Evolutionary conservation across 2,888 invertebrate genomes (phyloP), one percentile per base, ranked within the genome.

Genomic region (Acanthosepion lycidas): DNA sequence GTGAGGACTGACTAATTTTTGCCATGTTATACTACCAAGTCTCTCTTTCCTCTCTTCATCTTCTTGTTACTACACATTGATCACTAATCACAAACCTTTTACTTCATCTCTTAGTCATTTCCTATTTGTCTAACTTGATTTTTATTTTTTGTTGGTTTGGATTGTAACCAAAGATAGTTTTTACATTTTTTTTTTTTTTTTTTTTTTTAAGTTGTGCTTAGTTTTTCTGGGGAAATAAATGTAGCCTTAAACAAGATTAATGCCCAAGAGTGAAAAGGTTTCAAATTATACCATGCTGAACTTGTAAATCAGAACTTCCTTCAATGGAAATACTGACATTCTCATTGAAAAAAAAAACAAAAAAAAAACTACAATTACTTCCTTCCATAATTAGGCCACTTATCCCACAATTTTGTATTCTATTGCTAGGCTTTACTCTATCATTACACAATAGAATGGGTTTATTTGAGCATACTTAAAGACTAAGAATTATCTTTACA

Each of bases 401-500:
- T 59, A 59, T 59, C 59, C 59, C 59, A n/a, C n/a, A 12, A 78
- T n/a, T 78, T n/a, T 78, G n/a, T 78, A 12, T 78, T 28, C 78
- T 78, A 78, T 78, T 78, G n/a, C 78, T 78, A n/a, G 78, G 28
- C 78, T n/a, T 28, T 78, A 78, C 78, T 78, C 78, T 78, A 78
- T 78, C 78, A 78, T 78, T 78, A 78, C n/a, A 12, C 78, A 78
- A 78, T 78, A 78, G 28, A 78, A 15, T 78, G n/a, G 78, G n/a
- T 78, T 78, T 78, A 59, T 59, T 59, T 59, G 59, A 78, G n/a
- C n/a, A 78, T n/a, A 78, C 78, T 78, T 78, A n/a, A 78, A 78
- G 28, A 78, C 78, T 28, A 78, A 78, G 78, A 78, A 78, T n/a
- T n/a, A n/a, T n/a, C n/a, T n/a, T 78, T 78, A 12, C n/a, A n/a